These are phyloP conservation scores for Ondatra zibethicus DNA, from an alignment of 2,113 vertebrate species.

Conservation along the genomic window DNA sequence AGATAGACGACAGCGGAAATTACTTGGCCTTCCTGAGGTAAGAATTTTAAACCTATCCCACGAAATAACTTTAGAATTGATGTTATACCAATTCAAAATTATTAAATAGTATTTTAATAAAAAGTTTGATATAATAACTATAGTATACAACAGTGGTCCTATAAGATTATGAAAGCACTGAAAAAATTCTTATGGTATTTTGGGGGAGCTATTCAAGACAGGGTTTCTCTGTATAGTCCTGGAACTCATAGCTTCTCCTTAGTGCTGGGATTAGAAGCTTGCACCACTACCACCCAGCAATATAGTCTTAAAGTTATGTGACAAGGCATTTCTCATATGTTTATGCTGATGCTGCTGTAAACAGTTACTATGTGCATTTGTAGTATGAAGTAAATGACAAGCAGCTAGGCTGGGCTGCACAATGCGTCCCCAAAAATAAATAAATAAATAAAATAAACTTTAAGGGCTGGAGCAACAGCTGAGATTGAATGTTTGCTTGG, in stretches of 20 bases:
- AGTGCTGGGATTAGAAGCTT: not conserved
- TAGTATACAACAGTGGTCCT: not conserved
- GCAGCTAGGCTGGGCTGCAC: not conserved
- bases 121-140: slow-evolving; percentile 16
- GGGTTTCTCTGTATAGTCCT: not conserved
- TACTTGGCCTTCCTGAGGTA: slow-evolving; percentile 97
- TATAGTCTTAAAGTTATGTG: not conserved
- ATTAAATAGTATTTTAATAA: slow-evolving; percentile 34
- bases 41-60: slow-evolving; percentile 63
- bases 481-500: not conserved
- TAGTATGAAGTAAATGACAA: not conserved
- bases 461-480: not conserved
- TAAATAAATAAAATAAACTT: not conserved
- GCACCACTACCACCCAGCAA: not conserved
- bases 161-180: not conserved
- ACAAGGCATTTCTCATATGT: not conserved
- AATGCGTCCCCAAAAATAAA: not conserved
- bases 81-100: slow-evolving; percentile 26
- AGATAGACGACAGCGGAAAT: slow-evolving; percentile 93
- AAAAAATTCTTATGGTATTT: not conserved
- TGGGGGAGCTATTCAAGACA: not conserved
- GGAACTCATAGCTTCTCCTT: not conserved
- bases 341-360: not conserved
- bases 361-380: not conserved
- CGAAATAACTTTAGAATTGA: slow-evolving; percentile 64